These are phyloP conservation scores for Xenus cinereus DNA, from an alignment of 2,113 vertebrate species.

Conservation along the genomic window DNA sequence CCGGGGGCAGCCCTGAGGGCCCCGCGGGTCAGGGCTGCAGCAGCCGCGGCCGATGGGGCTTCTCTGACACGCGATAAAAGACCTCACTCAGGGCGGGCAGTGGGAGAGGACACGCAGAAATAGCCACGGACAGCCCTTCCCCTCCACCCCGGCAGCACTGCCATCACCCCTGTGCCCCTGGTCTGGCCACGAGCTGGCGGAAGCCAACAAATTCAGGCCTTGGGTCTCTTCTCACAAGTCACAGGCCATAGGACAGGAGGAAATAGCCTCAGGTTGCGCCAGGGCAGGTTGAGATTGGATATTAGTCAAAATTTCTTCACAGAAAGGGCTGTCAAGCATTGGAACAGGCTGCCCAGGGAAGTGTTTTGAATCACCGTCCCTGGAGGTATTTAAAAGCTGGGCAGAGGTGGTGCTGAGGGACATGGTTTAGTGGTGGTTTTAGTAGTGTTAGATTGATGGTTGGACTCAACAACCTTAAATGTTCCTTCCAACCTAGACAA, in stretches of 20 bases:
- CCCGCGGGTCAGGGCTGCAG: neutral
- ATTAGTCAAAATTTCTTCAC: neutral
- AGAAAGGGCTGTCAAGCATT: neutral
- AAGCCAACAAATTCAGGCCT: neutral
- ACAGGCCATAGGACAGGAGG: neutral
- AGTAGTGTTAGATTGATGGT: neutral
- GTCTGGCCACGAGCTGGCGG: rapidly evolving
- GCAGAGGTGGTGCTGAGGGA: neutral
- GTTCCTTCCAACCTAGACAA: neutral
- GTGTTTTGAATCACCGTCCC: neutral
- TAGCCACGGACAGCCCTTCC: too few relatives aligned
- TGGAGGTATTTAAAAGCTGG: neutral
- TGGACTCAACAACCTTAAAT: neutral
- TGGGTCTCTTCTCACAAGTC: neutral
- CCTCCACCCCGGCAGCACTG: rapidly evolving
- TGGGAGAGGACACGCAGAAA: neutral
- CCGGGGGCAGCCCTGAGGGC: too few relatives aligned
- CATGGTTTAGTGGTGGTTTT: neutral
- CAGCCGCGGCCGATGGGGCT: neutral
- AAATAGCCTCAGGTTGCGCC: neutral
- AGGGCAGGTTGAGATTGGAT: neutral
- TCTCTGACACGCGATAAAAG: neutral
- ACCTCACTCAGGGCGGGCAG: too few relatives aligned
- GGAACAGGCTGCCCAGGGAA: neutral
- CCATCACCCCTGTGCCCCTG: rapidly evolving